Conservation (phyloP, 2,113 vertebrate genomes). For the Lasiurus borealis region DNA sequence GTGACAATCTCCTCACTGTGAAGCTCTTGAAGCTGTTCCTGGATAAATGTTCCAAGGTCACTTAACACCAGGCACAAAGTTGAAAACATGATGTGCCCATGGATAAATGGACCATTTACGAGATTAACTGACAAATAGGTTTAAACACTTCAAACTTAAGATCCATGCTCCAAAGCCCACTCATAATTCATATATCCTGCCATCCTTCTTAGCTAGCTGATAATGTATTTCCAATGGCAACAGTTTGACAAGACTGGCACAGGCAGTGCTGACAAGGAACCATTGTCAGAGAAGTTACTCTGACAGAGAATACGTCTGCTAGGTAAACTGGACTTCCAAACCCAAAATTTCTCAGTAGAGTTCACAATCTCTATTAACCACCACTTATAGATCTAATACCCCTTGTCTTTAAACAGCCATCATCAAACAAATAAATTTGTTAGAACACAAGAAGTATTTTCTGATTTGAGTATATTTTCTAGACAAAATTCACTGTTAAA, state of each 20-base stretch:
- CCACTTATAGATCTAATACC: not conserved
- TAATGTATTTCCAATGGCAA: not conserved
- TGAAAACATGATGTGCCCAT: not conserved
- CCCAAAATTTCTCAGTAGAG: not conserved
- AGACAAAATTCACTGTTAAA: constrained; percentile 6
- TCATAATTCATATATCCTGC: not conserved
- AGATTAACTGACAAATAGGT: not conserved
- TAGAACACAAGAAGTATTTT: not conserved
- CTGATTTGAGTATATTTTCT: not conserved
- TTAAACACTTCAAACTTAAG: not conserved
- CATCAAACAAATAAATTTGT: not conserved
- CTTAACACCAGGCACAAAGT: not conserved
- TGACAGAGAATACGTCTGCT: not conserved
- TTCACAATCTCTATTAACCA: not conserved
- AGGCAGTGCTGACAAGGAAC: not conserved
- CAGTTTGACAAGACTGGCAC: not conserved
- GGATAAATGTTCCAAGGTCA: not conserved
- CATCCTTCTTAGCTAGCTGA: not conserved
- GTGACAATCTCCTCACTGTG: not conserved
- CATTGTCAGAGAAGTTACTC: not conserved
- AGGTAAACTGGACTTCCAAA: not conserved
- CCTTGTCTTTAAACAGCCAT: constrained; percentile 33
- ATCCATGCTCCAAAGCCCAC: not conserved
- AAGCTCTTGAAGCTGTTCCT: not conserved
- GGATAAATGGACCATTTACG: not conserved